Percentiles rank a stretch among this genome's conserved stretches.
Conservation (phyloP, 2,888 invertebrate species). For the Eulithis prunata region DNA sequence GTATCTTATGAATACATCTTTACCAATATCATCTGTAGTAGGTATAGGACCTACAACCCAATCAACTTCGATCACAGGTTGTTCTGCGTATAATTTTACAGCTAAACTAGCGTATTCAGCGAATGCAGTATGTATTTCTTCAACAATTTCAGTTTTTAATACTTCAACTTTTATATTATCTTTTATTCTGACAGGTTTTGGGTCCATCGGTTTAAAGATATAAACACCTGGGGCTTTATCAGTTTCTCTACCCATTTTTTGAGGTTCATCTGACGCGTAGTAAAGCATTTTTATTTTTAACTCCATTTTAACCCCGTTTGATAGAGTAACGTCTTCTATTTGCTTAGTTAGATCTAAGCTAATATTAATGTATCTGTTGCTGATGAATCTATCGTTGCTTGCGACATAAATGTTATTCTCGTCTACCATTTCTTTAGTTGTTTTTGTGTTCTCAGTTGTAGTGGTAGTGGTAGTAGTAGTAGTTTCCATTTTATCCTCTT, state of each 20-base stretch:
- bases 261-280: constrained; percentile 88
- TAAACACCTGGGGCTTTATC: constrained; percentile 93
- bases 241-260: constrained; percentile 79
- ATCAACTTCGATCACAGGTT: constrained; percentile 87
- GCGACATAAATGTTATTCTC: constrained; percentile 9
- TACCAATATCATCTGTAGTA: constrained; percentile 84
- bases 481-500: neutral
- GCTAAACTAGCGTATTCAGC: constrained; percentile 90
- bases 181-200: constrained; percentile 43
- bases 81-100: constrained; percentile 86
- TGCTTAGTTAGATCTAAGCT: constrained; percentile 71
- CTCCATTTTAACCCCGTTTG: constrained; percentile 63
- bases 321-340: constrained; percentile 76
- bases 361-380: constrained; percentile 71
- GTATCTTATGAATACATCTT: constrained; percentile 92
- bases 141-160: constrained; percentile 85
- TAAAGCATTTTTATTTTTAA: constrained; percentile 86
- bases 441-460: neutral
- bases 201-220: constrained; percentile 86
- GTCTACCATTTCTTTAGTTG: constrained; percentile 8
- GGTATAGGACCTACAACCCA: constrained; percentile 93
- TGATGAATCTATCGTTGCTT: constrained; percentile 20
- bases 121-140: constrained; percentile 88
- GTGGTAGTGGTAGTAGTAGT: constrained; percentile 6
- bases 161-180: constrained; percentile 44